phyloP scores from a whole-genome alignment of 2,888 invertebrate species.

The Tridacna gigas region DNA sequence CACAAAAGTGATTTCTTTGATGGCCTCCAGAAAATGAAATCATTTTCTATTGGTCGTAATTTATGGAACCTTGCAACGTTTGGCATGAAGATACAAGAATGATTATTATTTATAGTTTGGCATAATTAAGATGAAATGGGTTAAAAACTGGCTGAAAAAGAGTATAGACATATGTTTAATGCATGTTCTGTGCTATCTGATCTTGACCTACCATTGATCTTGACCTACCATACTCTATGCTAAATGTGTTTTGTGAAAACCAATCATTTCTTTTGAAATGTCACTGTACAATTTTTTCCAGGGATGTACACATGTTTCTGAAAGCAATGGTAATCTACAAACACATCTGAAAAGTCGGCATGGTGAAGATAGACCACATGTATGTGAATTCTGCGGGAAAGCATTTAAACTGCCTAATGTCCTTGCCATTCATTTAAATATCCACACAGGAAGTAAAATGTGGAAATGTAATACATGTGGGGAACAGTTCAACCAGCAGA shows the following conservation, averaged over 20 bases:
- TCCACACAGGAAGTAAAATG: constrained; percentile 55
- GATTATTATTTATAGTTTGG: no score
- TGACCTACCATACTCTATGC: background rate
- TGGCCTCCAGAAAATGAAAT: no score
- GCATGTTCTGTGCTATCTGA: background rate
- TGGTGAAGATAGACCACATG: constrained; percentile 53
- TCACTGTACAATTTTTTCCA: constrained; percentile 1
- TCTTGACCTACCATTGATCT: background rate
- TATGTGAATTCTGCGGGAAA: constrained; percentile 67
- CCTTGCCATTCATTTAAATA: constrained; percentile 59
- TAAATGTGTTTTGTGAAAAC: no score
- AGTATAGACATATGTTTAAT: no score
- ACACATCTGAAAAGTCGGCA: constrained; percentile 63
- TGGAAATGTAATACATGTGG: constrained; percentile 59
- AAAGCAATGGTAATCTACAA: constrained; percentile 48
- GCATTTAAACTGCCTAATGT: constrained; percentile 59
- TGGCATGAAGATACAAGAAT: no score
- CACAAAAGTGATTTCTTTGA: no score
- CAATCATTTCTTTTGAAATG: no score
- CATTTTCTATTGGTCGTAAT: no score
- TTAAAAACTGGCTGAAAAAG: no score
- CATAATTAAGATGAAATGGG: no score
- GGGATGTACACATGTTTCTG: constrained; percentile 60
- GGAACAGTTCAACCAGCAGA: constrained; percentile 61
- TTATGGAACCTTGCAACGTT: no score